These are phyloP conservation scores for Anguilla anguilla DNA, from an alignment of 2,797 vertebrate genomes.

Conservation along the genomic window DNA sequence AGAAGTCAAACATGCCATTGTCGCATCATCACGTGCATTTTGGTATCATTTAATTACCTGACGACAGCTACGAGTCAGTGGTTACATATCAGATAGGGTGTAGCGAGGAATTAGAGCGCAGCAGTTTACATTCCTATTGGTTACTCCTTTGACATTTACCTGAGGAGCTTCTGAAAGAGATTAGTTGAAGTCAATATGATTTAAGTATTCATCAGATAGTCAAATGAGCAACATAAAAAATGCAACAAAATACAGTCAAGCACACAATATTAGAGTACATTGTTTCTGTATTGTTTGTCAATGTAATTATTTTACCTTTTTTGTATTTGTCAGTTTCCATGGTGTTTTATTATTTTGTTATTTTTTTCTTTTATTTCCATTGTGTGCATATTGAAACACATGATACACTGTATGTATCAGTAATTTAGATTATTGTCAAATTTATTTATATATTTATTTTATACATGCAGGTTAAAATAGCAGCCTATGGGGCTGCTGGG, in stretches of 20 bases:
- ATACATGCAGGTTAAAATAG: background rate
- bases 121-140: background rate
- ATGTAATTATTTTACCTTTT: too few species aligned
- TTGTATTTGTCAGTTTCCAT: too few species aligned
- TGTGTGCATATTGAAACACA: too few species aligned
- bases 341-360: too few species aligned
- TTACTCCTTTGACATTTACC: background rate
- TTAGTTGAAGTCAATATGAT: background rate
- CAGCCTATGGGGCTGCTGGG: background rate
- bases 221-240: background rate
- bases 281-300: too few species aligned
- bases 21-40: background rate
- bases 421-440: too few species aligned
- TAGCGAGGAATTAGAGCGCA: background rate
- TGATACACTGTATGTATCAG: background rate
- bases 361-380: too few species aligned
- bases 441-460: too few species aligned
- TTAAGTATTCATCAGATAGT: background rate
- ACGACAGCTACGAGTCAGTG: background rate
- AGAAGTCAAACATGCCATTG: background rate
- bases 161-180: background rate
- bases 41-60: background rate
- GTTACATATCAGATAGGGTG: background rate
- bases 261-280: background rate
- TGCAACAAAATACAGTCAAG: background rate